A percentile compares a stretch with the other conserved stretches of the same genome.
phyloP scores from a whole-genome alignment of 2,797 vertebrate species.

The Oryzias dopingdopingensis region DNA sequence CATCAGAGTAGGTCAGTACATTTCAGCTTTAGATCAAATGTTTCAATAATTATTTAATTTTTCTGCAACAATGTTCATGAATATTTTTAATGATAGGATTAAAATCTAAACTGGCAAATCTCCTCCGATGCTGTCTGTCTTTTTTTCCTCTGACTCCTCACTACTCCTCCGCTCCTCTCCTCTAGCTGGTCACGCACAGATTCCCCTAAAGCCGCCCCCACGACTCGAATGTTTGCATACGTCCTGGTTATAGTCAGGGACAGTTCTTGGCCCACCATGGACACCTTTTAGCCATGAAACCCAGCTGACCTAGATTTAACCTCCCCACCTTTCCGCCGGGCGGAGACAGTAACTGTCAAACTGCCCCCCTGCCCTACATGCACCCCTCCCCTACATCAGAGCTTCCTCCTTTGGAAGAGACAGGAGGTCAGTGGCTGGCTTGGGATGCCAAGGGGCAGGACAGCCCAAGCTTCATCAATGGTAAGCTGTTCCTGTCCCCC shows the following conservation, averaged over 20 bases:
- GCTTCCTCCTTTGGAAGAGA: constrained; percentile 73
- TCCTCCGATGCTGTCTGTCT: too few species aligned
- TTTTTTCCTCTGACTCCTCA: constrained; percentile 35
- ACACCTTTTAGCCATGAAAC: constrained; percentile 32
- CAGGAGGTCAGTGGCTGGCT: constrained; percentile 73
- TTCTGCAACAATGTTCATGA: too few species aligned
- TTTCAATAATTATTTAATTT: too few species aligned
- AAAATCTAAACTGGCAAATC: too few species aligned
- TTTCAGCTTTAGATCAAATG: too few species aligned
- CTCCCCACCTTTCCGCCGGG: constrained; percentile 33
- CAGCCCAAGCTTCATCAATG: constrained; percentile 72
- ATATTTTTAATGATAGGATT: too few species aligned
- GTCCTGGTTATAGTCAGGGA: constrained; percentile 63
- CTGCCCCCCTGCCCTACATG: constrained; percentile 66
- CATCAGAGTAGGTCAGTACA: too few species aligned
- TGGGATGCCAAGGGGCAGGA: constrained; percentile 62
- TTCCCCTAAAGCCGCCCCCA: constrained; percentile 49
- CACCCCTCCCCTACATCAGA: constrained; percentile 72
- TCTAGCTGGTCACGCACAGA: constrained; percentile 60
- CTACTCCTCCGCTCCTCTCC: constrained; percentile 42
- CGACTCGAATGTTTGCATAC: constrained; percentile 58
- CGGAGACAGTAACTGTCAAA: constrained; percentile 70
- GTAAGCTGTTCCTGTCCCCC: constrained; percentile 63
- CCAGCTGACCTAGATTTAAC: constrained; percentile 68
- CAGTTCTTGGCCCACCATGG: constrained; percentile 51